These are phyloP conservation scores for Tinea trinotella DNA, from an alignment of 2,888 invertebrate species.

Conservation along the genomic window DNA sequence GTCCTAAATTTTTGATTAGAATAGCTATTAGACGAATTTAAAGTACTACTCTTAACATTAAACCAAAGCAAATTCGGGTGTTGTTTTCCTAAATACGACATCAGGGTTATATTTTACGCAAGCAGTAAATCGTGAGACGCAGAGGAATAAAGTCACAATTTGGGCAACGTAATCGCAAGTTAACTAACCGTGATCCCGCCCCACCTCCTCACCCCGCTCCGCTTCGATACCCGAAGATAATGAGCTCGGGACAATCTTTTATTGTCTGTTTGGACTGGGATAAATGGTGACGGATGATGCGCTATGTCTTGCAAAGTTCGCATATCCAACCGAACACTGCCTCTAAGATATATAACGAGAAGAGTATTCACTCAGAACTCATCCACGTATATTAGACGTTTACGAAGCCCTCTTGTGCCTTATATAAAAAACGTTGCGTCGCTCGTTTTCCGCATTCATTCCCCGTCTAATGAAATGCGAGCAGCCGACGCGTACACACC, in stretches of 20 bases:
- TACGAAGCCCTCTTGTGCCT: slow-evolving; percentile 33
- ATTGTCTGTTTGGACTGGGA: slow-evolving; percentile 55
- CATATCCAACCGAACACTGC: slow-evolving; percentile 39
- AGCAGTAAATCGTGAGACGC: slow-evolving; percentile 27
- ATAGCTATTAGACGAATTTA: not conserved
- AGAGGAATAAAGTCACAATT: slow-evolving; percentile 24
- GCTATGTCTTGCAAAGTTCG: slow-evolving; percentile 41
- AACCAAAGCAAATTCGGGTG: not conserved
- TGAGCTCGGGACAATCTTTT: slow-evolving; percentile 57
- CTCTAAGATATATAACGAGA: slow-evolving; percentile 38
- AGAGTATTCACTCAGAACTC: slow-evolving; percentile 21
- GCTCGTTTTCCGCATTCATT: slow-evolving; percentile 52
- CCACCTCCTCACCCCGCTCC: slow-evolving; percentile 24
- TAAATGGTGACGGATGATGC: slow-evolving; percentile 64
- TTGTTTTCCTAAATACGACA: not conserved
- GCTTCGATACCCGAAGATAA: slow-evolving; percentile 40
- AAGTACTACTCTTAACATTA: not conserved
- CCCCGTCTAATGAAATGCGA: slow-evolving; percentile 56
- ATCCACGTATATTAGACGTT: slow-evolving; percentile 31
- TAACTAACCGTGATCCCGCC: slow-evolving; percentile 41
- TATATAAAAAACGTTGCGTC: slow-evolving; percentile 33
- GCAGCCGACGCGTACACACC: slow-evolving; percentile 40
- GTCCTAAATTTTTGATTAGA: slow-evolving; percentile 4
- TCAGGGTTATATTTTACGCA: slow-evolving; percentile 21
- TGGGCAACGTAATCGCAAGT: slow-evolving; percentile 34